These are phyloP conservation scores for Tympanoctomys barrerae DNA, from an alignment of 2,797 vertebrate genomes.

Conservation along the genomic window DNA sequence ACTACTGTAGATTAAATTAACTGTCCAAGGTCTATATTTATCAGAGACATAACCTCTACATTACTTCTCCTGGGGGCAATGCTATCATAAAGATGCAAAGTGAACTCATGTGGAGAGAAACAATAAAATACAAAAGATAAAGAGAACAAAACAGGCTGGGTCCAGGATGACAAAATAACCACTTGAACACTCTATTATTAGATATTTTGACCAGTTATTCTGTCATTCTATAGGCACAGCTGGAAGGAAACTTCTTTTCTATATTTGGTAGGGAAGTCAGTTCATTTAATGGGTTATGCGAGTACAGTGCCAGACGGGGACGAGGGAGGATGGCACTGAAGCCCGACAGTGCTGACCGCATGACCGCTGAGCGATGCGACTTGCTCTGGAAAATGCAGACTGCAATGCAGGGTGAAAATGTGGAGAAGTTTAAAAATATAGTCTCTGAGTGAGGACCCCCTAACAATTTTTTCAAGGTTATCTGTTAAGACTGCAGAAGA, in stretches of 20 bases:
- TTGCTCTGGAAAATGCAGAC: background rate
- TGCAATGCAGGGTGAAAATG: background rate
- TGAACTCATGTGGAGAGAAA: conserved; percentile 27
- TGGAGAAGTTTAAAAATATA: background rate
- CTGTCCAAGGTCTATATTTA: conserved; percentile 43
- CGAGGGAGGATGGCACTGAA: background rate
- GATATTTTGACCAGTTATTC: background rate
- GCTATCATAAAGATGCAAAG: background rate
- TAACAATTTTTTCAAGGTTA: background rate
- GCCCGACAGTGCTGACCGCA: background rate
- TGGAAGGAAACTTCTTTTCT: background rate
- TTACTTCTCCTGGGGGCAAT: conserved; percentile 18
- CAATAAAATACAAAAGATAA: background rate
- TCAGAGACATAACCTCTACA: conserved; percentile 31
- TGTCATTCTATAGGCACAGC: background rate
- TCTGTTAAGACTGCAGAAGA: background rate
- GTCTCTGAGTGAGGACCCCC: background rate
- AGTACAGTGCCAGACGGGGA: background rate
- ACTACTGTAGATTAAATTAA: conserved; percentile 27
- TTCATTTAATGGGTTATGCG: background rate
- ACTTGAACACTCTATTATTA: background rate
- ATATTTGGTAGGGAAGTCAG: background rate
- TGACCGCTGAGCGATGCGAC: background rate
- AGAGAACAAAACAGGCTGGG: background rate
- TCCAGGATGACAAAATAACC: background rate